Evolutionary conservation across 1,140 invertebrate species (phyloP).

Genomic region (Bacillus rossius): DNA sequence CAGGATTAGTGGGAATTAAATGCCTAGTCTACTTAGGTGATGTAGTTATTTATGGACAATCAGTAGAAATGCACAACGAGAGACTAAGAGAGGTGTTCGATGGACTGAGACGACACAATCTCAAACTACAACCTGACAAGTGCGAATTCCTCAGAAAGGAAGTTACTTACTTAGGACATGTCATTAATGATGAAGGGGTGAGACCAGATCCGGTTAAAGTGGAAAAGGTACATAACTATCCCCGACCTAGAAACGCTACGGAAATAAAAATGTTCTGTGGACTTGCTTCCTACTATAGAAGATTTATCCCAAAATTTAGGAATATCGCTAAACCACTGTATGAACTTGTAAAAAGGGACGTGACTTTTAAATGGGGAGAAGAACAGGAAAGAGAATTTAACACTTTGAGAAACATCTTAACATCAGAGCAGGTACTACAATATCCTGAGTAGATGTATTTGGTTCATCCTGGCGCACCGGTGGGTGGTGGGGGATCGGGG

Average conservation of each 20-base stretch:
- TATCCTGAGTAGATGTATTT: too few relatives aligned
- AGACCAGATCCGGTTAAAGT: slow-evolving; percentile 41
- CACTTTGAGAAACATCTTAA: slow-evolving; percentile 11
- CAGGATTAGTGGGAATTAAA: slow-evolving; percentile 27
- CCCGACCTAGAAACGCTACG: slow-evolving; percentile 35
- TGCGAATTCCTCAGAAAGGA: slow-evolving; percentile 43
- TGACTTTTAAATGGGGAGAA: slow-evolving; percentile 11
- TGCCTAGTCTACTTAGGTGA: slow-evolving; percentile 43
- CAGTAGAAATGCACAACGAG: slow-evolving; percentile 31
- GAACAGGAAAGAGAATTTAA: slow-evolving; percentile 16
- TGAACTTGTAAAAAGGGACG: slow-evolving; percentile 21
- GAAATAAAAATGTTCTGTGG: slow-evolving; percentile 31
- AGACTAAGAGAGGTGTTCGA: slow-evolving; percentile 36
- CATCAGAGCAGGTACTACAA: too few relatives aligned
- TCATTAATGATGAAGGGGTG: slow-evolving; percentile 38
- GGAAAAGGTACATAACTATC: slow-evolving; percentile 34
- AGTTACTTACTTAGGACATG: slow-evolving; percentile 42
- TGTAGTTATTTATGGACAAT: slow-evolving; percentile 35
- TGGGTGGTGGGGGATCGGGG: too few relatives aligned
- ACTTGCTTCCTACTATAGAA: slow-evolving; percentile 24
- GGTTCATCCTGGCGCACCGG: too few relatives aligned
- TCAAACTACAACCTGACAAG: slow-evolving; percentile 45
- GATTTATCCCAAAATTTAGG: slow-evolving; percentile 28
- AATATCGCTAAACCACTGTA: slow-evolving; percentile 27
- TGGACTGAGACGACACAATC: slow-evolving; percentile 32